These are phyloP conservation scores for Umimayanthus chanpuru DNA, from an alignment of 92 coral and sea anemone species.

Conservation along the genomic window DNA sequence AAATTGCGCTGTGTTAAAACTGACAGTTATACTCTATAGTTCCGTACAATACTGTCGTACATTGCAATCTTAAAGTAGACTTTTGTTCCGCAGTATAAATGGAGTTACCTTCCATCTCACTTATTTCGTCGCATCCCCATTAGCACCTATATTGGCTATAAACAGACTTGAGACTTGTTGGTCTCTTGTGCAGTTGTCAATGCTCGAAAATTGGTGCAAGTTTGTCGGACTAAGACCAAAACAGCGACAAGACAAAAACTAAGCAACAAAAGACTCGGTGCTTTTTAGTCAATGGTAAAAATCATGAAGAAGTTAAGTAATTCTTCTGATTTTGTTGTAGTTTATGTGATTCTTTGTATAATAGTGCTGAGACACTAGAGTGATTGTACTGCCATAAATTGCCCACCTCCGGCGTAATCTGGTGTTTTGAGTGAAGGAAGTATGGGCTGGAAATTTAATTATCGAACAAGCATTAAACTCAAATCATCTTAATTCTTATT, in stretches of 20 bases:
- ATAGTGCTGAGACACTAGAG: constrained; percentile 2
- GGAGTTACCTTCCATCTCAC: background rate
- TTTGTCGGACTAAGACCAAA: no score
- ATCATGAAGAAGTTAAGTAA: background rate
- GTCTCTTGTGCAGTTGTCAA: background rate
- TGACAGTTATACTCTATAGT: background rate
- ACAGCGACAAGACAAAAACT: background rate
- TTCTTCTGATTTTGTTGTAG: background rate
- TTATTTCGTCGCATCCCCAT: background rate
- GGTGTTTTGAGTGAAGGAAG: constrained; percentile 33
- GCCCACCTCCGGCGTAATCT: constrained; percentile 38
- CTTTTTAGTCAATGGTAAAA: background rate
- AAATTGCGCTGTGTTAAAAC: background rate
- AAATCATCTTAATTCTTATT: constrained; percentile 77
- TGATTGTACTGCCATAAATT: constrained; percentile 15
- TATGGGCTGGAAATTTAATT: constrained; percentile 56
- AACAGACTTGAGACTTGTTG: background rate
- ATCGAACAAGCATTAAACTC: constrained; percentile 73
- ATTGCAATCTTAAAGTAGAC: background rate
- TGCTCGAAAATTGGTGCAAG: background rate
- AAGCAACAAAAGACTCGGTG: background rate
- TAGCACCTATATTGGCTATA: background rate
- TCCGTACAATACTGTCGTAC: background rate
- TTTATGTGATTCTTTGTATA: background rate
- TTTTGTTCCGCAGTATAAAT: background rate